Conservation (phyloP, 1,140 invertebrate species). For the Bombus confusus region DNA sequence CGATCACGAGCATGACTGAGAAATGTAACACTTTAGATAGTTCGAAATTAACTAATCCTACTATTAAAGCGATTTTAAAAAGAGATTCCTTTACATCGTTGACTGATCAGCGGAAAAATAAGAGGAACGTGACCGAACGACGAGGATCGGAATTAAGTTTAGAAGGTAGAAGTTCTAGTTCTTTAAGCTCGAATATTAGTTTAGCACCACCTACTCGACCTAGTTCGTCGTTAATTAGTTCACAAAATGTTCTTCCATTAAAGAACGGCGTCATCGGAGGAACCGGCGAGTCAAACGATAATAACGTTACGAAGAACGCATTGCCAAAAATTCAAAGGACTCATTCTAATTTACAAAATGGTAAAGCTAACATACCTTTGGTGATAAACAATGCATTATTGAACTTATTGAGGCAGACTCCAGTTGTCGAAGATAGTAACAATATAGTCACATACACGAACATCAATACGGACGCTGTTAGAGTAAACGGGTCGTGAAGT, state of each 20-base stretch:
- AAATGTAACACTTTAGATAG: conserved; percentile 75
- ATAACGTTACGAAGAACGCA: conserved; percentile 47
- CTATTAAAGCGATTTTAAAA: conserved; percentile 57
- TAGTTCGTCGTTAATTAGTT: conserved; percentile 75
- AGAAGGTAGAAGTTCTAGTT: conserved; percentile 71
- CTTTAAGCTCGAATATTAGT: conserved; percentile 70
- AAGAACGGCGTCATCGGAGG: conserved; percentile 55
- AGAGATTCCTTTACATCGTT: conserved; percentile 73
- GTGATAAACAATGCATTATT: conserved; percentile 78
- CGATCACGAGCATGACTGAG: conserved; percentile 72
- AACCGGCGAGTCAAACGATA: conserved; percentile 41
- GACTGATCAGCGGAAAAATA: conserved; percentile 72
- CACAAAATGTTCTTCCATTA: conserved; percentile 66
- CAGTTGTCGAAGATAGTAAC: conserved; percentile 72
- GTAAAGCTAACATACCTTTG: conserved; percentile 79
- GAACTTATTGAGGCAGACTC: conserved; percentile 76
- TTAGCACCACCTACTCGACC: conserved; percentile 72
- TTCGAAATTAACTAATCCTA: conserved; percentile 59
- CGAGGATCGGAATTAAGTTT: conserved; percentile 71
- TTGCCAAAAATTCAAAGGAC: conserved; percentile 73
- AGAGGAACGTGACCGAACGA: conserved; percentile 66
- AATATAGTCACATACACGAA: conserved; percentile 78
- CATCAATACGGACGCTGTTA: conserved; percentile 74
- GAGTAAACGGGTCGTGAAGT: conserved; percentile 74
- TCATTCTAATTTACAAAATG: conserved; percentile 73